Evolutionary conservation across 2,113 vertebrate genomes (phyloP), one percentile per base, ranked within the genome.

Genomic region (Gorsachius goisagi): DNA sequence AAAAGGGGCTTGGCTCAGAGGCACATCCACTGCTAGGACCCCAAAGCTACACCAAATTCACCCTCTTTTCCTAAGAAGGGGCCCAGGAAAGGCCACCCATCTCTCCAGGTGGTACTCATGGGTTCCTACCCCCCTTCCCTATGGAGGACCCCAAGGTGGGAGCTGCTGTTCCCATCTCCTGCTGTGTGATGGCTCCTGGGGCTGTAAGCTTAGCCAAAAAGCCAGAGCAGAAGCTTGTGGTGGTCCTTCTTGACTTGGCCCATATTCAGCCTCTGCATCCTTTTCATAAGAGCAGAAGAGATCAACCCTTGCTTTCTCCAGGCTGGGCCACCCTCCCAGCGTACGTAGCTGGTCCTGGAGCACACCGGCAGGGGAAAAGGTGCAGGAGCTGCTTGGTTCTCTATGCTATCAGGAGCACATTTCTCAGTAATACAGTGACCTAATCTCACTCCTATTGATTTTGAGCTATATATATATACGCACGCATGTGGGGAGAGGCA

Each of bases 371-470:
- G n/a, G 83, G 0, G 1, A 11, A 47, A 50, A 63, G 55, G 71
- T 91, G 35, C 44, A 44, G 63, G 64, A 77, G 33, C 71, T 58
- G 58, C 2, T 60, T 58, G 49, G 49, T 39, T 95, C 91, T 73
- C 28, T 73, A 30, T 35, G 87, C 85, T 47, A 45, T 44, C 76
- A 67, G 91, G 73, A 94, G 76, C 84, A 37, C 59, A 33, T 85
- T 82, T 87, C 89, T 85, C 87, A 71, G 87, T 85, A 95, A 91
- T 82, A 67, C 82, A 32, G 58, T 92, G 90, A 95, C 96, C 87
- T 90, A 93, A 81, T 95, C 92, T 96, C 81, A 85, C 87, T 96
- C 45, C 41, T 94, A 96, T 90, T 72, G 90, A 95, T 97, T 97
- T 35, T 49, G 90, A 86, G 93, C 71, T 89, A 71, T 85, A 86